Conservation (phyloP, 2,797 vertebrate species). For the Percopsis omiscomaycus region DNA sequence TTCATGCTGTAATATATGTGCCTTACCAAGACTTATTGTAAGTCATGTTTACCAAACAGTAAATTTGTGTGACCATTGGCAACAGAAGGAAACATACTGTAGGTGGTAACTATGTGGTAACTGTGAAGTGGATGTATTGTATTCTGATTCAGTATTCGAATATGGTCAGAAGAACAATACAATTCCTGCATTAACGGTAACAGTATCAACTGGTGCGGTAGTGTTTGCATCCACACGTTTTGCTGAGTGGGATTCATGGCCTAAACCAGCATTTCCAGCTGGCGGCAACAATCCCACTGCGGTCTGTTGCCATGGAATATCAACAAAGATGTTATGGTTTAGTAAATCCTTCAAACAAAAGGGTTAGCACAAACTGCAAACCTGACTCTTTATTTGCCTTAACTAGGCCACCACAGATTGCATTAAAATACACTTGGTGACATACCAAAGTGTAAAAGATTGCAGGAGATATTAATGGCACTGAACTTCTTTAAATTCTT, state of each 20-base stretch:
- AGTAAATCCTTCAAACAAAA: conserved; percentile 56
- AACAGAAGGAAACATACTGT: conserved; percentile 39
- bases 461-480: conserved; percentile 44
- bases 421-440: conserved; percentile 42
- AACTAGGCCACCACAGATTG: conserved; percentile 20
- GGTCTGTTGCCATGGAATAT: conserved; percentile 73
- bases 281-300: conserved; percentile 68
- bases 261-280: conserved; percentile 66
- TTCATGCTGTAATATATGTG: conserved; percentile 62
- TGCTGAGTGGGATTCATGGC: conserved; percentile 50
- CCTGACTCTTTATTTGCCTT: conserved; percentile 52
- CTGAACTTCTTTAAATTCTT: conserved; percentile 34
- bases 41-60: conserved; percentile 27
- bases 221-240: conserved; percentile 55
- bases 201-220: conserved; percentile 57
- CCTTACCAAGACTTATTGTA: conserved; percentile 54
- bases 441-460: conserved; percentile 42
- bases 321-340: conserved; percentile 66
- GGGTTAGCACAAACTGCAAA: conserved; percentile 28
- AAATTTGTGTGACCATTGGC: conserved; percentile 28
- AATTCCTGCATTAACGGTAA: conserved; percentile 53
- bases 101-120: conserved; percentile 43
- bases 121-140: conserved; percentile 48
- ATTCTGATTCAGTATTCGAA: conserved; percentile 64
- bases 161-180: conserved; percentile 47